Base-by-base conservation (phyloP, 2,797 vertebrate species). In the Sebastes kiyomatsui region DNA sequence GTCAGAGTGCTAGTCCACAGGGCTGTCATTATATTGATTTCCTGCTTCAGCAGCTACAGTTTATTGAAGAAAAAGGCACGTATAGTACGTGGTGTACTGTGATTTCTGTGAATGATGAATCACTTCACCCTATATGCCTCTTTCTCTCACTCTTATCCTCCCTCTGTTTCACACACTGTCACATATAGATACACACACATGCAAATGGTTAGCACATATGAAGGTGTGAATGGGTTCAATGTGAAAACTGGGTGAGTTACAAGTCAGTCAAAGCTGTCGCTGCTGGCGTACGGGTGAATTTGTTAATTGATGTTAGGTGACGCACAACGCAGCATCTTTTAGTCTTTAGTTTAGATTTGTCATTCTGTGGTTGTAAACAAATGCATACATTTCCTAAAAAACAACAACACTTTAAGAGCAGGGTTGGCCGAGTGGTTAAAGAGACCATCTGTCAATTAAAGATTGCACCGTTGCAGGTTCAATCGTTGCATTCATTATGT, bases 101-200 rank as follows among this genome's bases (percentile, higher is more conserved):
- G 28, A 28, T 18, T 71, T 52, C 27, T 70, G 58, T 28, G 49
- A 13, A 61, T 0, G 52, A 90, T 77, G 68, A 79, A 65, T 69
- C 83, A 56, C 23, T 5, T 33, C 32, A 20, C 55, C 54, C 6
- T 14, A 27, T 28, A 1, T 28, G 23, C 25, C 38, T 30, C 46
- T 23, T 10, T 32, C 5, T 42, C 46, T 20, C 61, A 27, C 38
- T 30, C 32, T n/a, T 46, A 33, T 32, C 59, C 56, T 11, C 55
- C 56, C 62, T 60, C 30, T 33, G 28, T 20, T 55, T 55, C 52
- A 22, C n/a, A 55, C 10, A 55, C 52, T 11, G 52, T 23, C n/a
- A 23, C 52, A 55, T 23, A 23, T 11, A 55, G 52, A 55, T 22
- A 23, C 6, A 59, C 56, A 18, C 25, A 59, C 25, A 32, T n/a